Conservation (phyloP, 2,113 vertebrate species). For the Natator depressus region DNA sequence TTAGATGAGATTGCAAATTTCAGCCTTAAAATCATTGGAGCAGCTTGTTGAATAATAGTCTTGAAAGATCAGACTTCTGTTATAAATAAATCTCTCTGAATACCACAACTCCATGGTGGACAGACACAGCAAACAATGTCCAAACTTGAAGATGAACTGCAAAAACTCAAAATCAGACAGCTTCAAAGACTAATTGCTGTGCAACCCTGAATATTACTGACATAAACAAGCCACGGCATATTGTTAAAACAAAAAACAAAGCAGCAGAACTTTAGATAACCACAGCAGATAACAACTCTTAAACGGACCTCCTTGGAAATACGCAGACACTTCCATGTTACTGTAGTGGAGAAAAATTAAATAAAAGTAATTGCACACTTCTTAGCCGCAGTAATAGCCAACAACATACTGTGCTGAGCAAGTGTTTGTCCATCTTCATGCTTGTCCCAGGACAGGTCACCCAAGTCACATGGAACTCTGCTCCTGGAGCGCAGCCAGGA, state of each 20-base stretch:
- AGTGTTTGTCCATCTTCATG: too few relatives aligned
- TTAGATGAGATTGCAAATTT: background rate
- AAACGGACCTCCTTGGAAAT: background rate
- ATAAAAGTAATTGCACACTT: background rate
- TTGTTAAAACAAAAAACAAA: too few relatives aligned
- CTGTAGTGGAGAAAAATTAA: background rate
- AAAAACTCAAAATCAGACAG: background rate
- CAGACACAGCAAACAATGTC: background rate
- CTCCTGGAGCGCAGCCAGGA: too few relatives aligned
- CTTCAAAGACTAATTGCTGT: background rate
- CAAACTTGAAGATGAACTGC: background rate
- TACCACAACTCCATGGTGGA: background rate
- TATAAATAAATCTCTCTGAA: background rate
- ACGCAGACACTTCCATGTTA: background rate
- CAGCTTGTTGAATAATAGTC: background rate
- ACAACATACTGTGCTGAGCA: too few relatives aligned
- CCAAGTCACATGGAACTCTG: too few relatives aligned
- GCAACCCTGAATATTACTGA: too few relatives aligned
- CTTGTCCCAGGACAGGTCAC: too few relatives aligned
- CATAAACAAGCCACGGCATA: too few relatives aligned
- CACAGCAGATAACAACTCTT: background rate
- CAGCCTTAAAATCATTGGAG: background rate
- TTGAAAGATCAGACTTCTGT: background rate
- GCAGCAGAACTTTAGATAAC: background rate
- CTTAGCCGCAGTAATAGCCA: background rate